phyloP scores from a whole-genome alignment of 2,888 invertebrate species.

The Zeuzera pyrina region DNA sequence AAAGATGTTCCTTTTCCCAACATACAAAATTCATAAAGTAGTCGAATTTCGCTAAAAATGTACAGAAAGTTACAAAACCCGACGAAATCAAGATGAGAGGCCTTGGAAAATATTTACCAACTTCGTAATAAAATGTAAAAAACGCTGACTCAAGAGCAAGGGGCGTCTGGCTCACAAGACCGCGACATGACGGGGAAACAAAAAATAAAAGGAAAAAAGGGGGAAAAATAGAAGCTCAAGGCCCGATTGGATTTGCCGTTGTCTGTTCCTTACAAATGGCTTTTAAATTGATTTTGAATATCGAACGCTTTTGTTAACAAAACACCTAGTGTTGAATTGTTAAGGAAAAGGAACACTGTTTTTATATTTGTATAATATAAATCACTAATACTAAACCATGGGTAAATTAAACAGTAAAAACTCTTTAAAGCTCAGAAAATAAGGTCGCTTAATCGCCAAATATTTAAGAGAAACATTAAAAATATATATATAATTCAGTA shows the following conservation, averaged over 20 bases:
- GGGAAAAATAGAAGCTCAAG: constrained; percentile 52
- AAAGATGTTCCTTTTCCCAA: too few relatives aligned
- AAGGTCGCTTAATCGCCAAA: background rate
- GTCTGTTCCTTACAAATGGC: constrained; percentile 68
- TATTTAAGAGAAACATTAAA: constrained; percentile 13
- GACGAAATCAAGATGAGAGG: constrained; percentile 41
- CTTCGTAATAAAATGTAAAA: constrained; percentile 64
- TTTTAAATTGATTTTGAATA: constrained; percentile 68
- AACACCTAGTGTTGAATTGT: too few relatives aligned
- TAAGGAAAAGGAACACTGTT: too few relatives aligned
- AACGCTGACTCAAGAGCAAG: constrained; percentile 66
- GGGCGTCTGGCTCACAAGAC: constrained; percentile 66
- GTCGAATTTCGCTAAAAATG: too few relatives aligned
- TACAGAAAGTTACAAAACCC: constrained; percentile 34
- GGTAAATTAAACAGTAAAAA: too few relatives aligned
- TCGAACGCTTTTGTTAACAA: constrained; percentile 46
- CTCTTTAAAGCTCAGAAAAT: too few relatives aligned
- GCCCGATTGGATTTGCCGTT: constrained; percentile 67
- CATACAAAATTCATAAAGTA: too few relatives aligned
- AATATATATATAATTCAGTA: constrained; percentile 45
- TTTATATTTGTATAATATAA: too few relatives aligned
- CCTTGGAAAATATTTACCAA: constrained; percentile 66
- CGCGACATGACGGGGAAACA: constrained; percentile 62
- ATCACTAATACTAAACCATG: too few relatives aligned
- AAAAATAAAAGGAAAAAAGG: constrained; percentile 39